A percentile compares a stretch with the other conserved stretches of the same genome.
Evolutionary conservation across 2,797 vertebrate genomes (phyloP).

Genomic region (Rhinella marina): DNA sequence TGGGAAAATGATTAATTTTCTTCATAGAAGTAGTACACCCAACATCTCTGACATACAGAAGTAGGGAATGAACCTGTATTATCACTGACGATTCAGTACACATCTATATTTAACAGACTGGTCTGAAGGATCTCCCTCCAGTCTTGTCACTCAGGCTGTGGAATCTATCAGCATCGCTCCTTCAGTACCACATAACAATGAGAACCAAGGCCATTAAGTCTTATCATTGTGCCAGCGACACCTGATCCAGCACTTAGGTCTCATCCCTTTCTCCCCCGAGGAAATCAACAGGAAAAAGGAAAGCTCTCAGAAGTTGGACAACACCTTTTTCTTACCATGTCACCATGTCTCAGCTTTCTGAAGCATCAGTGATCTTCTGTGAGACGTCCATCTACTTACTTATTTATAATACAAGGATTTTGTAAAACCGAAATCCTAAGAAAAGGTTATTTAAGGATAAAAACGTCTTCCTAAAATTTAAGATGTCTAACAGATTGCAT

Average conservation of each 20-base stretch:
- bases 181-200: not conserved
- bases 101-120: not conserved
- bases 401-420: conserved; percentile 46
- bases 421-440: conserved; percentile 19
- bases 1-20: not conserved
- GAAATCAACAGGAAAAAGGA: conserved; percentile 9
- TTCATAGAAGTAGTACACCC: not conserved
- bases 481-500: not conserved
- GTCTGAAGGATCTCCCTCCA: not conserved
- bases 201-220: conserved; percentile 5
- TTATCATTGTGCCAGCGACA: conserved; percentile 30
- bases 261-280: conserved; percentile 29
- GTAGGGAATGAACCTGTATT: not conserved
- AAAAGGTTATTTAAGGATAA: conserved; percentile 31
- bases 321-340: not conserved
- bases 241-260: conserved; percentile 35
- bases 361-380: conserved; percentile 17
- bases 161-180: conserved; percentile 22
- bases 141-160: not conserved
- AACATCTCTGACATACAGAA: not conserved
- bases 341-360: conserved; percentile 34
- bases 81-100: no score
- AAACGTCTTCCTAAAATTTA: not conserved
- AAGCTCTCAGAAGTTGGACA: conserved; percentile 46
- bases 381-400: conserved; percentile 23